Percentiles rank a stretch among this genome's conserved stretches.
These are phyloP conservation scores for Crocidura indochinensis DNA, from an alignment of 2,797 vertebrate genomes.

Conservation along the genomic window DNA sequence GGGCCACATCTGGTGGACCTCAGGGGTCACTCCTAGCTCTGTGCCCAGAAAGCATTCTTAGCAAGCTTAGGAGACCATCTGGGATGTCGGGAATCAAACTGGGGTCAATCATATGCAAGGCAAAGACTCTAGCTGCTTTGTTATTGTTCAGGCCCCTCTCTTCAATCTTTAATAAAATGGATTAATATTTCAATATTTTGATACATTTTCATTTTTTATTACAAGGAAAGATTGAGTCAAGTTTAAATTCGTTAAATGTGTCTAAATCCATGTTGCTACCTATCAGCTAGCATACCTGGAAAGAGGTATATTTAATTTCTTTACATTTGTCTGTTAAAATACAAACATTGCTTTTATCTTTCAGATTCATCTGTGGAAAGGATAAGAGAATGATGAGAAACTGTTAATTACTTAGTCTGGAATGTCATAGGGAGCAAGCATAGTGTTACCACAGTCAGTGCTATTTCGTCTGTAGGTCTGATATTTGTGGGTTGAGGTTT, in stretches of 20 bases:
- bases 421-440: neutral
- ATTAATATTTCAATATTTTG: conserved; percentile 13
- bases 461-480: conserved; percentile 13
- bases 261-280: neutral
- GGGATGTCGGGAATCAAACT: too few species aligned
- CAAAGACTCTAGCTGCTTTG: too few species aligned
- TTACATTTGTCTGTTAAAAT: conserved; percentile 37
- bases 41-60: too few species aligned
- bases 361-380: neutral
- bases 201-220: neutral
- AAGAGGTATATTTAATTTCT: neutral
- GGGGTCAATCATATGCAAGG: too few species aligned
- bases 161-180: conserved; percentile 28
- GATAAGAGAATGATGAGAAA: conserved; percentile 13
- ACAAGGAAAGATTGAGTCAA: neutral
- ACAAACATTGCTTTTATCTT: neutral
- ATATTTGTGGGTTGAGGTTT: neutral
- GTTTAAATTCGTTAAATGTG: neutral
- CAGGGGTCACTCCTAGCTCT: too few species aligned
- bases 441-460: neutral
- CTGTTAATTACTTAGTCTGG: neutral
- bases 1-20: too few species aligned
- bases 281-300: neutral
- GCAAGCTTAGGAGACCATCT: too few species aligned
- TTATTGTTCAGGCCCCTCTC: neutral